phyloP scores from a whole-genome alignment of 92 coral and sea anemone species.

The Porites evermanni region DNA sequence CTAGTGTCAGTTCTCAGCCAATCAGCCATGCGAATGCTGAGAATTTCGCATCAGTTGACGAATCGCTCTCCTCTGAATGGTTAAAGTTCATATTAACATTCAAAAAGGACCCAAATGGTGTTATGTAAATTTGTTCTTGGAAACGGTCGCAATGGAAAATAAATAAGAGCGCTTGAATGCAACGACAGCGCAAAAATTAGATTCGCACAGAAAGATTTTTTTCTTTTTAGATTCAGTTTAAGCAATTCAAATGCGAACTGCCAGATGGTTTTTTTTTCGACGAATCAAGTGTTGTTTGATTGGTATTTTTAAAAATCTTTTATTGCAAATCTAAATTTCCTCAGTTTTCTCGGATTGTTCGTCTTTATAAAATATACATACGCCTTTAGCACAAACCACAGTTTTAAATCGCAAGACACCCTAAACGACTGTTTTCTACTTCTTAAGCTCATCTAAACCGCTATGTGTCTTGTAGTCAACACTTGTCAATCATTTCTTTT shows the following conservation, averaged over 20 bases:
- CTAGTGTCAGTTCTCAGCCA: constrained; percentile 25
- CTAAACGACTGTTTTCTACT: background rate
- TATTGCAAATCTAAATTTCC: background rate
- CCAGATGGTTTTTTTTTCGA: too few species aligned
- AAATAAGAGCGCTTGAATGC: background rate
- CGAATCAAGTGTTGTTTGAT: background rate
- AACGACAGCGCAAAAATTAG: background rate
- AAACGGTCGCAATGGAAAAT: constrained; percentile 56
- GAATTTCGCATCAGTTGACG: constrained; percentile 32
- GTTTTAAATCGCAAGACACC: background rate
- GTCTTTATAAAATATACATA: background rate
- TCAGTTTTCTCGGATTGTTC: background rate
- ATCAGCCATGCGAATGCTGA: constrained; percentile 10
- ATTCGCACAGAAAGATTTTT: background rate
- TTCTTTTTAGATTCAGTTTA: background rate
- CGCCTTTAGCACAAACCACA: too few species aligned
- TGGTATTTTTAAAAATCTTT: background rate
- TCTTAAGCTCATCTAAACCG: background rate
- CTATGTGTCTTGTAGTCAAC: constrained; percentile 21
- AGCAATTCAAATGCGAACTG: background rate
- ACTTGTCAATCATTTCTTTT: background rate
- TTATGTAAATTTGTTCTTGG: constrained; percentile 55
- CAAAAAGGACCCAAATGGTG: constrained; percentile 16
- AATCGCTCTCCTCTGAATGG: constrained; percentile 18
- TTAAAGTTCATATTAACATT: constrained; percentile 11